Conservation (phyloP, 2,797 vertebrate genomes). For the Denticeps clupeoides region DNA sequence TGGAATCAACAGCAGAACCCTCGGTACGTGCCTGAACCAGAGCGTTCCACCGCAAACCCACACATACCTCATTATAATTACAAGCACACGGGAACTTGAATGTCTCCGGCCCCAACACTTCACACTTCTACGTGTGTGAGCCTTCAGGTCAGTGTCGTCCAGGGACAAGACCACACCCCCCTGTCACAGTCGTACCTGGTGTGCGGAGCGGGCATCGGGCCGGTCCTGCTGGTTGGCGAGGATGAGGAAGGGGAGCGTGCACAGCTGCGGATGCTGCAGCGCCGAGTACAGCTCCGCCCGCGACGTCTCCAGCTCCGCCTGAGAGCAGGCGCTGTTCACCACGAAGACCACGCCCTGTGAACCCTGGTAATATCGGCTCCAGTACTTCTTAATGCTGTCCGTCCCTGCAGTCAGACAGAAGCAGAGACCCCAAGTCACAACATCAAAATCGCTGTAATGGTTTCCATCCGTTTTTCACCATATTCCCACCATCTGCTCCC, state of each 20-base stretch:
- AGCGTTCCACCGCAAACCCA: slow-evolving; percentile 23
- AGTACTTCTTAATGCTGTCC: slow-evolving; percentile 95
- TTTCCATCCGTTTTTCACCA: no score
- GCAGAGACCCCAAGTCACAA: no score
- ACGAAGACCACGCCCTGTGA: slow-evolving; percentile 96
- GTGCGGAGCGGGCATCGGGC: slow-evolving; percentile 82
- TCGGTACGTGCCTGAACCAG: slow-evolving; percentile 23
- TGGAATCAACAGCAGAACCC: slow-evolving; percentile 31
- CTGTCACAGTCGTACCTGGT: slow-evolving; percentile 71
- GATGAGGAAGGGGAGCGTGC: slow-evolving; percentile 96
- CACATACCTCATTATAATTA: no score
- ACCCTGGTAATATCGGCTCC: slow-evolving; percentile 98
- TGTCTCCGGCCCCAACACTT: slow-evolving; percentile 39
- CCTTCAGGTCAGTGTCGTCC: no score
- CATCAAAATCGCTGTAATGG: no score
- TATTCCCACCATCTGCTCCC: no score
- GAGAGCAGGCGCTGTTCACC: slow-evolving; percentile 89
- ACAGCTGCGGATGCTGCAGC: slow-evolving; percentile 94
- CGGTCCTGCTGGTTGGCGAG: slow-evolving; percentile 98
- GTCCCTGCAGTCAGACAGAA: no score
- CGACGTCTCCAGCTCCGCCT: slow-evolving; percentile 87
- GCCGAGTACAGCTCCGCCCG: slow-evolving; percentile 93
- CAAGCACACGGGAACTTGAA: no score
- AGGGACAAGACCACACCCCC: background rate
- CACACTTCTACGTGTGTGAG: slow-evolving; percentile 33